Conservation (phyloP, 37 sponge, comb jelly and placozoan genomes). For the Sycon ciliatum region DNA sequence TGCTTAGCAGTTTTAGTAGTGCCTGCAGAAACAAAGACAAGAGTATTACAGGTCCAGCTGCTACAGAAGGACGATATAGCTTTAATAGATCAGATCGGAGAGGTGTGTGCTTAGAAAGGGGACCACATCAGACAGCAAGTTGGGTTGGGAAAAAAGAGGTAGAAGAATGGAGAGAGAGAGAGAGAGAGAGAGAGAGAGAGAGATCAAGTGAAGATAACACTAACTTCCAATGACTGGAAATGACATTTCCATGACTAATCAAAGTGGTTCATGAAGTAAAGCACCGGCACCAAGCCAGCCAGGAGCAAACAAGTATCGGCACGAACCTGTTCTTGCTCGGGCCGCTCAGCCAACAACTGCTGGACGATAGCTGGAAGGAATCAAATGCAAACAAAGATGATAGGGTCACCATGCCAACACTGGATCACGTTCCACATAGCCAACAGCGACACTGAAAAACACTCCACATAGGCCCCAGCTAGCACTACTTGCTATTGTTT, state of each 20-base stretch:
- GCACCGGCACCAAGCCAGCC: too few relatives aligned
- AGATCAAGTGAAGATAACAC: too few relatives aligned
- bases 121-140: neutral
- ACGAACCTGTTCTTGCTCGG: slow-evolving; percentile 78
- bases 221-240: too few relatives aligned
- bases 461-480: too few relatives aligned
- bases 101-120: neutral
- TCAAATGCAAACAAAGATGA: too few relatives aligned
- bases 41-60: neutral
- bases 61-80: neutral
- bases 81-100: neutral
- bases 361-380: slow-evolving; percentile 73
- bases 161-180: neutral
- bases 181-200: too few relatives aligned
- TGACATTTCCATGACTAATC: too few relatives aligned
- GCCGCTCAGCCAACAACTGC: slow-evolving; percentile 66
- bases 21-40: slow-evolving; percentile 20
- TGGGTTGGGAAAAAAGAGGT: neutral
- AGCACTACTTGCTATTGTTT: too few relatives aligned
- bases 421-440: too few relatives aligned
- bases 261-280: too few relatives aligned
- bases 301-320: neutral
- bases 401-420: too few relatives aligned
- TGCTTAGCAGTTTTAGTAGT: slow-evolving; percentile 74
- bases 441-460: too few relatives aligned